Evolutionary conservation across 2,113 vertebrate species (phyloP), one percentile per base, ranked within the genome.

Genomic region (Hippocampus comes): DNA sequence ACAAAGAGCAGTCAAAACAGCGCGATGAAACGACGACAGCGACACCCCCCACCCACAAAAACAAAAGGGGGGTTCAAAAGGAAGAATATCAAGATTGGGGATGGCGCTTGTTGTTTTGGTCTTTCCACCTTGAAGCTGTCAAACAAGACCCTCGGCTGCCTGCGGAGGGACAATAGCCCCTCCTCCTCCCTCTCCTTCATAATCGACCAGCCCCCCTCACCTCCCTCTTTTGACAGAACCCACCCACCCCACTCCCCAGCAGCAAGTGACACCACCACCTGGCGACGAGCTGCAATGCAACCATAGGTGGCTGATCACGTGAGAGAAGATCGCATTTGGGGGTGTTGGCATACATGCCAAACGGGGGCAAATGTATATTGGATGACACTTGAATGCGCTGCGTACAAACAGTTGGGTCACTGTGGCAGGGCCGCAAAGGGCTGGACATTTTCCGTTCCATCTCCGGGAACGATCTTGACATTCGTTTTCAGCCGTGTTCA

Each of bases 111-210:
- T 93, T 85, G 93, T 92, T 94, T 93, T 93, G 91, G 92, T 94
- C 91, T 92, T 92, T 95, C 93, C 93, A 94, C 94, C 93, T 92
- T 91, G 69, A 87, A 81, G 92, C 92, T 89, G 93, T 93, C 93
- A 94, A 83, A 90, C 70, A 77, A 90, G 90, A 92, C 91, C 82
- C 90, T 92, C 88, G 84, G 92, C 89, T 72, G 92, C 88, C 89
- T 86, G 86, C 75, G 51, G 77, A 86, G 78, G 91, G 87, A 90
- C 90, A 89, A 91, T 87, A 80, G 38, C 78, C 76, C 80, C 84
- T 61, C 87, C 34, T 38, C 43, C 88, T 82, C 82, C 84, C 77
- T 77, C 65, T 78, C 78, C 80, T 78, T 85, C 76, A 84, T 76
- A 81, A 64, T 64, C 63, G 78, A 86, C 64, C 68, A 43, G 77